These are phyloP conservation scores for Athripsodes cinereus DNA, from an alignment of 2,888 invertebrate genomes.

Conservation along the genomic window DNA sequence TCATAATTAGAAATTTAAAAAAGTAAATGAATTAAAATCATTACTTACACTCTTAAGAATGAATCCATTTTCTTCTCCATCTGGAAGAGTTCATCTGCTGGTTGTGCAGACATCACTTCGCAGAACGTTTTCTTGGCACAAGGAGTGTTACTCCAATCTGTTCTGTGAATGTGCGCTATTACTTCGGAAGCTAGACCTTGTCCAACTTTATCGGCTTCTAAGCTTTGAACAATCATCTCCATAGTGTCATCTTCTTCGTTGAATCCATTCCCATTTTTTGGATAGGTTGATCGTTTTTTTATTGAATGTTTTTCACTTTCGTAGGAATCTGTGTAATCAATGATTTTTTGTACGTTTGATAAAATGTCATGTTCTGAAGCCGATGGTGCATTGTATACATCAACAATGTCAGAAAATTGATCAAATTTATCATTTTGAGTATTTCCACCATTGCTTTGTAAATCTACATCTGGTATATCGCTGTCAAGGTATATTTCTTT, in stretches of 20 bases:
- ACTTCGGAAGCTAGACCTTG: slow-evolving; percentile 37
- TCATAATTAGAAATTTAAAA: too few species aligned
- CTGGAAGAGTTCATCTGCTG: slow-evolving; percentile 60
- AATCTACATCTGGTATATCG: not conserved
- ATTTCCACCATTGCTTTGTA: not conserved
- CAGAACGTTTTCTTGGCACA: slow-evolving; percentile 75
- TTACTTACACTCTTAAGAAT: slow-evolving; percentile 65
- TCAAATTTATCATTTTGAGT: slow-evolving; percentile 11
- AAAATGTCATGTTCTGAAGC: slow-evolving; percentile 20
- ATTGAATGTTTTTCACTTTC: slow-evolving; percentile 23
- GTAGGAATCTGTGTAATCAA: slow-evolving; percentile 21
- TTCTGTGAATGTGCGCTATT: slow-evolving; percentile 45
- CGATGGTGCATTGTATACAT: slow-evolving; percentile 23
- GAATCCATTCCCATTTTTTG: slow-evolving; percentile 25
- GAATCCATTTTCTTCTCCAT: slow-evolving; percentile 80
- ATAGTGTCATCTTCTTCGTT: slow-evolving; percentile 39
- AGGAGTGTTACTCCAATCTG: slow-evolving; percentile 68
- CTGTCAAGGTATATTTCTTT: slow-evolving; percentile 17
- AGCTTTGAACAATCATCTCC: slow-evolving; percentile 34
- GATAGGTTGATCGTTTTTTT: slow-evolving; percentile 21
- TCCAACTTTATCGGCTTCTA: slow-evolving; percentile 32
- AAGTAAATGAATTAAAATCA: not conserved
- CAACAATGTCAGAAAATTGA: slow-evolving; percentile 19
- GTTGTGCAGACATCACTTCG: slow-evolving; percentile 63
- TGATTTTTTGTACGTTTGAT: slow-evolving; percentile 21